These are phyloP conservation scores for Porites rus DNA, from an alignment of 92 coral and sea anemone species.

Conservation along the genomic window DNA sequence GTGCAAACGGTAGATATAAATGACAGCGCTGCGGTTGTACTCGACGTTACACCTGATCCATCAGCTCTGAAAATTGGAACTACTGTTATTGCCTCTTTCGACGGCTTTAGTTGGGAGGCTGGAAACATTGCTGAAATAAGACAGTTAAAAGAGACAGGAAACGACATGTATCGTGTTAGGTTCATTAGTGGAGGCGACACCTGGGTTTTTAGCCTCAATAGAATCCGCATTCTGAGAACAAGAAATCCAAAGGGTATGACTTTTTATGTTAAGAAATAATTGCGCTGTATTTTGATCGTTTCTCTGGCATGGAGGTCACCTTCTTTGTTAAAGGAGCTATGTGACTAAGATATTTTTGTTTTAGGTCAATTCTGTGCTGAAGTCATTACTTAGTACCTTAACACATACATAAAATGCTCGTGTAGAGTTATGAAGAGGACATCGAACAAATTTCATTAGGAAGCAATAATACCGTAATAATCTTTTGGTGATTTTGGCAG, in stretches of 20 bases:
- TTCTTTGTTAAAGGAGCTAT: no score
- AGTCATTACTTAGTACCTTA: no score
- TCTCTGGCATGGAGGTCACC: neutral
- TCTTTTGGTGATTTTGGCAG: no score
- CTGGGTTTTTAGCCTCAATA: constrained; percentile 69
- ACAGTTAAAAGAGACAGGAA: constrained; percentile 46
- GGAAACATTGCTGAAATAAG: constrained; percentile 70
- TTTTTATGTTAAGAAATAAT: neutral
- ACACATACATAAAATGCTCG: no score
- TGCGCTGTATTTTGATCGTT: neutral
- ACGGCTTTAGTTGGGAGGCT: constrained; percentile 56
- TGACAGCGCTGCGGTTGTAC: constrained; percentile 77
- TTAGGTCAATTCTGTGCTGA: no score
- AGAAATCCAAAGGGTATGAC: constrained; percentile 68
- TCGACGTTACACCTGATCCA: constrained; percentile 69
- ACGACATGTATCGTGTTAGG: constrained; percentile 53
- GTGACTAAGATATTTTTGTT: no score
- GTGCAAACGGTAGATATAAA: constrained; percentile 38
- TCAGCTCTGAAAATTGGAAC: constrained; percentile 62
- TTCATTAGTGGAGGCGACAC: constrained; percentile 67
- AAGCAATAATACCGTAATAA: no score
- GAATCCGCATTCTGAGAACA: constrained; percentile 64
- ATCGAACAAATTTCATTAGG: no score
- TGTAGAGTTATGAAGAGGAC: no score
- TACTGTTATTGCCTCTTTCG: constrained; percentile 73